Evolutionary conservation across 2,888 invertebrate genomes (phyloP), one percentile per base, ranked within the genome.

Genomic region (Troides oblongomaculatus): DNA sequence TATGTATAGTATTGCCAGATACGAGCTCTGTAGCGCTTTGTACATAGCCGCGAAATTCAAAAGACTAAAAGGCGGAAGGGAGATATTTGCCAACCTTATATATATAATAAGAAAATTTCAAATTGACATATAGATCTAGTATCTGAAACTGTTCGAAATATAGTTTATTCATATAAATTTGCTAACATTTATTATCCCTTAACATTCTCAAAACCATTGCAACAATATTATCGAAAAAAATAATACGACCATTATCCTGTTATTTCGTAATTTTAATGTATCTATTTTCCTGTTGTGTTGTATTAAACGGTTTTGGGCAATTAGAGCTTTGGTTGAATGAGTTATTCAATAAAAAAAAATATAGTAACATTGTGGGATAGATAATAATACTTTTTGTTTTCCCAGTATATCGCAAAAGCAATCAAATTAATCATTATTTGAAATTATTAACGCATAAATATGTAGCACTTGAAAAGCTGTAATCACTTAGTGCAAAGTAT

Each of bases 371-470:
- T 46, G 46, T 46, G 12, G 12, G 14, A 46, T 12, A 46, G 14
- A 14, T 46, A 46, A 46, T 12, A 46, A 14, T 46, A 14, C 21
- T 25, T 8, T 61, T n/a, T 18, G 14, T 61, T 39, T 5, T 61
- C 46, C 23, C 23, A 62, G 62, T 21, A 46, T 23, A 50, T 23
- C 18, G 43, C 12, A 46, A 4, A 46, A 14, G 3, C 12, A 46
- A 46, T 46, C 46, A 46, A 46, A 46, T 46, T 43, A 43, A 1
- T 43, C 14, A 46, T 21, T 39, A 8, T 66, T 66, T 66, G 60
- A 60, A 60, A 59, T 50, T 30, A 36, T 66, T 66, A 66, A 66
- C 46, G 66, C 60, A 60, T 66, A 50, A 53, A 60, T 18, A 46
- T 21, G 6, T 60, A 2, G 23, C 18, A 53, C n/a, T 18, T 1